Evolutionary conservation across 2,113 vertebrate species (phyloP).

Genomic region (Sinocyclocheilus anshuiensis): DNA sequence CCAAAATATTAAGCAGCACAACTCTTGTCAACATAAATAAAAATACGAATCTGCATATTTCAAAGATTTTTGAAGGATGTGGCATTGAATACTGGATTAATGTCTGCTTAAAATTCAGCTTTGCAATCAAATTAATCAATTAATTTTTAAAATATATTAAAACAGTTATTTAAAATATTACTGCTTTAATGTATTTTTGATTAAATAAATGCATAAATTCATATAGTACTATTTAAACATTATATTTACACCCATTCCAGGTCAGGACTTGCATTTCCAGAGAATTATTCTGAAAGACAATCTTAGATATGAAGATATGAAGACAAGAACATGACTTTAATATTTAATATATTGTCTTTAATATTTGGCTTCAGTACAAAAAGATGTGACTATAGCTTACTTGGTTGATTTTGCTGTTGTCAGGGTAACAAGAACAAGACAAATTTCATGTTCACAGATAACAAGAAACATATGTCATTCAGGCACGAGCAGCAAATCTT

Average conservation of each 20-base stretch:
- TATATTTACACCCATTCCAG: not conserved
- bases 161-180: no score
- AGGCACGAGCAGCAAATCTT: constrained; percentile 38
- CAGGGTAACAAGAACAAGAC: constrained; percentile 50
- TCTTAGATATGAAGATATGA: not conserved
- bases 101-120: no score
- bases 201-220: not conserved
- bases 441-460: constrained; percentile 12
- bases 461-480: constrained; percentile 30
- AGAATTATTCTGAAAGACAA: not conserved
- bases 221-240: no score
- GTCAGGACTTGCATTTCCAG: not conserved
- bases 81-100: no score
- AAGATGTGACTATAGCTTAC: not conserved
- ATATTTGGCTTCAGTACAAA: not conserved
- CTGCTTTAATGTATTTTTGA: not conserved
- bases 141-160: no score
- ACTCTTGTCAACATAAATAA: no score
- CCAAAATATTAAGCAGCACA: no score
- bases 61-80: no score
- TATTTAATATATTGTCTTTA: no score
- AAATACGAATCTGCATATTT: no score
- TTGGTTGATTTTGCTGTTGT: constrained; percentile 44
- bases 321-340: not conserved
- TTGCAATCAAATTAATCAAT: no score